These are phyloP conservation scores for Raphicerus campestris DNA, from an alignment of 2,113 vertebrate species.

Conservation along the genomic window DNA sequence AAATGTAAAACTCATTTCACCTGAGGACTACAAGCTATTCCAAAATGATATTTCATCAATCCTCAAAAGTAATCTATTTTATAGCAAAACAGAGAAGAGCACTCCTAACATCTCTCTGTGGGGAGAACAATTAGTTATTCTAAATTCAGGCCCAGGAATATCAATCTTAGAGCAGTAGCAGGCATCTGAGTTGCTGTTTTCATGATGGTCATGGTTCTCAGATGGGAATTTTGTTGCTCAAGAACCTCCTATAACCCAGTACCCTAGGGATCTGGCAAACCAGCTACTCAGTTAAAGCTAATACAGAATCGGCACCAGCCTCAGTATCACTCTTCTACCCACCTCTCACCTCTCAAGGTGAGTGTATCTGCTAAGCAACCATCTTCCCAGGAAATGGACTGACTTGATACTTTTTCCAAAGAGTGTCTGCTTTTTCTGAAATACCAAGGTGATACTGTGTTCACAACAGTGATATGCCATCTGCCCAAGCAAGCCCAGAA, in stretches of 20 bases:
- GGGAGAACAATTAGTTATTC: neutral
- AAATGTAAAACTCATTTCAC: slow-evolving; percentile 36
- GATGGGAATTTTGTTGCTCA: neutral
- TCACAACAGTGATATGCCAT: neutral
- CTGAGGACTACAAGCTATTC: neutral
- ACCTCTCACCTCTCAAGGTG: neutral
- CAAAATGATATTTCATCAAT: neutral
- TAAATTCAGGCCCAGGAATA: neutral
- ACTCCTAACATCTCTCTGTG: neutral
- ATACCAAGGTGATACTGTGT: neutral
- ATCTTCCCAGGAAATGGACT: neutral
- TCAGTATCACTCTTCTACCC: neutral
- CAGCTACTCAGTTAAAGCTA: neutral
- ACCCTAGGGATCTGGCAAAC: neutral
- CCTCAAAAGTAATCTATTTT: slow-evolving; percentile 30
- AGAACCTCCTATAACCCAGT: neutral
- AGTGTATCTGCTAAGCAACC: neutral
- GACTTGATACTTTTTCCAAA: neutral
- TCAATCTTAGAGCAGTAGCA: neutral
- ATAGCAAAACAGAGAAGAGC: neutral
- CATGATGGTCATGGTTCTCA: neutral
- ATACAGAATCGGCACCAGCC: neutral
- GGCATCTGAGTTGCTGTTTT: neutral
- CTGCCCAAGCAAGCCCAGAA: neutral
- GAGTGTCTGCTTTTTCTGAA: neutral